Evolutionary conservation across 2,797 vertebrate genomes (phyloP).

Genomic region (Sebastes oblongus): DNA sequence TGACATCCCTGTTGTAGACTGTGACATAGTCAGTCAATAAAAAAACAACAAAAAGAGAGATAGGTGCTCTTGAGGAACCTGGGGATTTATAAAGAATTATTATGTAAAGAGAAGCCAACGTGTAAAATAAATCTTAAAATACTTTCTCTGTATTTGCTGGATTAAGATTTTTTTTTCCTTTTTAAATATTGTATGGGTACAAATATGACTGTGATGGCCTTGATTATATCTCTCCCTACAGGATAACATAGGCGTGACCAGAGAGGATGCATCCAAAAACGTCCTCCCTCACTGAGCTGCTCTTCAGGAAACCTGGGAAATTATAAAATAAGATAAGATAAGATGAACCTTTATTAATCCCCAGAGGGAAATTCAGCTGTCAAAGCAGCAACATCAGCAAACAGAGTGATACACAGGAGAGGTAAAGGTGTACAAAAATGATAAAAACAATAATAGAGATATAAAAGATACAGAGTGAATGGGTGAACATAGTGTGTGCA

Average conservation of each 20-base stretch:
- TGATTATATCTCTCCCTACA: constrained; percentile 61
- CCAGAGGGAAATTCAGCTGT: no score
- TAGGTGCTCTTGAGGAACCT: background rate
- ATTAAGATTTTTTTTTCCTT: background rate
- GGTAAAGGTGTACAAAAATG: no score
- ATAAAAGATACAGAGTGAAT: no score
- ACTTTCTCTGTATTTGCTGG: background rate
- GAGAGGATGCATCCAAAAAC: background rate
- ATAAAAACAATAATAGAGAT: no score
- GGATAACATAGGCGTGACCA: constrained; percentile 40
- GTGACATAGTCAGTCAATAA: constrained; percentile 1
- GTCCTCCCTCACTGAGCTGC: background rate
- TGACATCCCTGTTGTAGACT: no score
- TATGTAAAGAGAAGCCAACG: no score
- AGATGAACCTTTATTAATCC: no score
- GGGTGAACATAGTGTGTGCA: no score
- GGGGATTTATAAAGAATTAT: background rate
- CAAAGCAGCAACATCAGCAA: no score
- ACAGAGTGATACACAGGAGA: no score
- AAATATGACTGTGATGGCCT: background rate
- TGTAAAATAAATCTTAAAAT: background rate
- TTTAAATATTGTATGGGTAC: background rate
- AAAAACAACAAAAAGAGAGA: background rate
- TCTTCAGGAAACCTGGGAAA: background rate
- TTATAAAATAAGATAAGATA: background rate